Base-by-base conservation (phyloP, 2,888 invertebrate species). In the Caenorhabditis panamensis region DNA sequence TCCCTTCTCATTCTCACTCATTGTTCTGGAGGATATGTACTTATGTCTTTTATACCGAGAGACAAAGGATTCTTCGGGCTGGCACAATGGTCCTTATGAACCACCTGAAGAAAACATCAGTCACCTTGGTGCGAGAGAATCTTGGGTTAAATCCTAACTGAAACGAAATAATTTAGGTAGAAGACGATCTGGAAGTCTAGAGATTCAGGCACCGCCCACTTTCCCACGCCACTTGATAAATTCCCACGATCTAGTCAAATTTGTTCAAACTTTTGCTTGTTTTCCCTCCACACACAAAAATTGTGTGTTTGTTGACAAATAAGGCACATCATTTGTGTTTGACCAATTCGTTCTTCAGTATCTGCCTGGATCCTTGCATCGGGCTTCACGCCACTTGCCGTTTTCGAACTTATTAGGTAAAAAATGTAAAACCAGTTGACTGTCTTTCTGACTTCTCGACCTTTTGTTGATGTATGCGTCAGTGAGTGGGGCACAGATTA, bases 221-320 rank as follows among this genome's bases (percentile, higher is more conserved):
- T 63, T 77, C 76, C 76, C 76, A 77, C 76, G 76, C 37, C 36
- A 56, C 76, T 77, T 37, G 44, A 31, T 18, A 28, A 49, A 63
- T 77, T 77, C 76, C 68, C 76, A 77, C 76, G 76, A 68, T 76
- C 62, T 66, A 41, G 73, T 73, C 73, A 73, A 73, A 73, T 73
- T 73, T 73, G 73, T 73, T 73, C 73, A 49, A 58, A 72, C 56
- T 54, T 71, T 63, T 26, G n/a, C 62, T 59, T 67, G 75, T 66
- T 76, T 76, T 67, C 61, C 67, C 67, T 62, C 56, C 66, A 71
- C 71, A 71, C 58, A 61, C 59, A 62, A 36, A 59, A 41, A 26
- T 36, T 71, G 28, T 71, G 41, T 69, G 49, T 58, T 59, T 69
- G 69, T 71, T 71, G 62, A 62, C 71, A 71, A 71, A 71, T 47